Evolutionary conservation across 2,797 vertebrate genomes (phyloP), one percentile per base, ranked within the genome.

Genomic region (Sebastes glaucus): DNA sequence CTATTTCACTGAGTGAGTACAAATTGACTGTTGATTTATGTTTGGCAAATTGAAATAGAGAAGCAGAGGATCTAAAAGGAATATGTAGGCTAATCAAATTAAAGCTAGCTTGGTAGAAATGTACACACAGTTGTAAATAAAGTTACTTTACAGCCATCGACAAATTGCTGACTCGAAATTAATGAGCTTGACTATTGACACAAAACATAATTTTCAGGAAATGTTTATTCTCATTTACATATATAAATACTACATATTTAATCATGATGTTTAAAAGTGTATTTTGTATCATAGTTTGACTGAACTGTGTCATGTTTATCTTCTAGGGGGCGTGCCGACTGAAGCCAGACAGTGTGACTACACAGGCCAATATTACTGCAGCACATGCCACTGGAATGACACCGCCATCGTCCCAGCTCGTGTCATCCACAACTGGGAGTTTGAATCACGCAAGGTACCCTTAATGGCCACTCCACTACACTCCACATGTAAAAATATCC

Each of bases 371-470:
- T 99, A 99, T 93, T 99, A 98, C 94, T 99, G 98, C 92, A 97
- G 95, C 93, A 97, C 96, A 84, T 99, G 98, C 90, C 98, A 99
- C 94, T 99, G 98, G 98, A 99, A 99, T 0, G 98, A 99, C 94
- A 94, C 97, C 1, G 97, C 97, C 0, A 92, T 98, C 55, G 91
- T 99, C 87, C 98, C 98, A 0, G 97, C 98, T 5, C 96, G 98
- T 0, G 98, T 97, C 81, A 98, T 99, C 82, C 98, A 99, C 95
- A 99, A 99, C 95, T 99, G 98, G 98, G 98, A 99, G 92, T 99
- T 99, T 7, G 97, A 99, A 85, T 94, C 96, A 0, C 96, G 96
- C 80, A 99, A 99, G 97, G 98, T 99, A 91, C 56, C 4, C 4
- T 33, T 32, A 30, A 14, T 42, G 67, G 20, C 56, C 8, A 28